Percentiles rank a stretch among this genome's conserved stretches.
These are phyloP conservation scores for Seriola rivoliana DNA, from an alignment of 2,113 vertebrate species.

Conservation along the genomic window DNA sequence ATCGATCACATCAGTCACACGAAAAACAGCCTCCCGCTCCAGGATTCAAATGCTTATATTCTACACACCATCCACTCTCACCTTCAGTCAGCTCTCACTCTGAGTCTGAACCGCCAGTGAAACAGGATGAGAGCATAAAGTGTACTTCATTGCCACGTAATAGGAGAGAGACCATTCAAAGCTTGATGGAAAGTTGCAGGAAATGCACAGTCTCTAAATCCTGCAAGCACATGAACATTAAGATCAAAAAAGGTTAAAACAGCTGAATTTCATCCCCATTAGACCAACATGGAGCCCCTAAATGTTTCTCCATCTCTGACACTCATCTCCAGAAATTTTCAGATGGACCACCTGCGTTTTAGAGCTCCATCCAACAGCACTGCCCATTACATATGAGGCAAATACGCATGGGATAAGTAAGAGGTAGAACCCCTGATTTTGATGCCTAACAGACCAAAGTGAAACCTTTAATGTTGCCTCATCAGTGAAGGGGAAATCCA, in stretches of 20 bases:
- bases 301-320: background rate
- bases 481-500: background rate
- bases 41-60: background rate
- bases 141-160: background rate
- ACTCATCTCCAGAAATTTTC: background rate
- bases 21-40: conserved; percentile 24
- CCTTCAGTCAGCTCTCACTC: conserved; percentile 1
- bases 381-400: background rate
- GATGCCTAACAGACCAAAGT: background rate
- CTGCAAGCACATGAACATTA: background rate
- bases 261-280: background rate
- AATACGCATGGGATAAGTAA: background rate
- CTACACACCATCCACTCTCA: conserved; percentile 26
- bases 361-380: background rate
- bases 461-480: background rate
- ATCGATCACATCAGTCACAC: conserved; percentile 61
- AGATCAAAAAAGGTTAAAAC: background rate
- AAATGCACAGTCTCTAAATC: background rate
- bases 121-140: background rate
- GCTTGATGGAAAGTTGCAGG: background rate
- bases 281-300: background rate
- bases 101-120: background rate
- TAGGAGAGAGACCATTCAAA: background rate
- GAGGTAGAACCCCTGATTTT: background rate
- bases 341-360: background rate